phyloP scores from a whole-genome alignment of 37 sponge, comb jelly and placozoan genomes.

The Mnemiopsis leidyi region DNA sequence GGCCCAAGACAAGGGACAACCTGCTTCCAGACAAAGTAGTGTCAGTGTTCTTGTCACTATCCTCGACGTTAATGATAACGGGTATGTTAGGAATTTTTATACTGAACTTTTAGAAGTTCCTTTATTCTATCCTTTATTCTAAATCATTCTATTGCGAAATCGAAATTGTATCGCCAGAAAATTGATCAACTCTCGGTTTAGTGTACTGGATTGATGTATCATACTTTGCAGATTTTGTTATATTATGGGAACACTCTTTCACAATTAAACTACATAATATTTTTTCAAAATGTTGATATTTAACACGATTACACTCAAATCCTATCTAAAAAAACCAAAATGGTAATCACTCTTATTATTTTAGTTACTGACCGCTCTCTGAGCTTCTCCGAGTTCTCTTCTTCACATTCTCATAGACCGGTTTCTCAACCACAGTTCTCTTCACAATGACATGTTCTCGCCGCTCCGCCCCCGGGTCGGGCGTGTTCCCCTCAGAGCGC shows the following conservation, averaged over 20 bases:
- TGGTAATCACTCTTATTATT: too few relatives aligned
- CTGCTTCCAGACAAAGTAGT: neutral
- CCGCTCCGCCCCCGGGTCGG: neutral
- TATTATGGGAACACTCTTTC: too few relatives aligned
- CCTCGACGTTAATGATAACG: conserved; percentile 33
- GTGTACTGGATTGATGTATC: too few relatives aligned
- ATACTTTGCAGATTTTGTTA: too few relatives aligned
- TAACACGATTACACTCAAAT: too few relatives aligned
- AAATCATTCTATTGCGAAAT: too few relatives aligned
- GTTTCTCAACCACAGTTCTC: neutral
- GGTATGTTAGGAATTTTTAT: neutral
- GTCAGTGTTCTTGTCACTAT: neutral
- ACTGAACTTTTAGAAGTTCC: neutral
- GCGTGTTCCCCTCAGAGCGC: neutral
- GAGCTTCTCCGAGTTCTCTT: neutral
- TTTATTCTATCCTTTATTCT: too few relatives aligned
- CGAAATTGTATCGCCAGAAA: too few relatives aligned
- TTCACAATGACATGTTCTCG: neutral
- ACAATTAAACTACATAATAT: too few relatives aligned
- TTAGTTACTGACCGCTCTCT: neutral
- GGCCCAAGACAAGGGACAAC: neutral
- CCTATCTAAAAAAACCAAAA: too few relatives aligned
- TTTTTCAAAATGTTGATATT: too few relatives aligned
- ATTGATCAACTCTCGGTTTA: too few relatives aligned
- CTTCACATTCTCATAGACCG: conserved; percentile 10